Evolutionary conservation across 2,797 vertebrate species (phyloP), one percentile per base, ranked within the genome.

Genomic region (Champsocephalus gunnari): DNA sequence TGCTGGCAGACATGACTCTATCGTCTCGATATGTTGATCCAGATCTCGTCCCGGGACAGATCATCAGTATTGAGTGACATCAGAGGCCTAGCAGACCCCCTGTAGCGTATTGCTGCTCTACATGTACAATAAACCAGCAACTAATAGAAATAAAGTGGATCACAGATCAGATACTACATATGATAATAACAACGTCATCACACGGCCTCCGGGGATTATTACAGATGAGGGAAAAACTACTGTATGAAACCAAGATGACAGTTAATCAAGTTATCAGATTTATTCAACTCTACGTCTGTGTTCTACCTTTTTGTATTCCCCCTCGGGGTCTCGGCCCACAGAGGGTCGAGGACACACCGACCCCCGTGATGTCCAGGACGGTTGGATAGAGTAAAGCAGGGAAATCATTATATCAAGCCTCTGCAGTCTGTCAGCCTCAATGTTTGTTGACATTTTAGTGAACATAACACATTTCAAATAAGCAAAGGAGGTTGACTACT

Each of bases 271-370:
- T 65, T 21, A 76, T 77, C 53, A 45, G 66, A 68, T 71, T 61
- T 14, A 63, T 55, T 34, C 67, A 73, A 64, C 50, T 71, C 19
- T 47, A 24, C 1, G 5, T 63, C 51, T 80, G 77, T 78, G 65
- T 19, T 51, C 47, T 24, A 28, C 50, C 34, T 48, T 32, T 32
- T 53, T 32, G 24, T 53, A 45, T 38, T 47, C 34, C 60, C 75
- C 86, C 77, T 75, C 61, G 69, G 88, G 73, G 88, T 88, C 68
- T 81, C 70, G n/a, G 63, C 60, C 66, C 77, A 77, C 19, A 44
- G 58, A 82, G 82, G 82, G 86, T 90, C 89, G 92, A 92, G 90
- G 90, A 80, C 89, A 88, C 73, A 83, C 64, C 66, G 9, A 50
- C 69, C 50, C 77, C 71, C 24, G 8, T 59, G 56, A 41, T 59